Percentiles rank a stretch among this genome's conserved stretches.
Conservation (phyloP, 2,888 invertebrate genomes). For the Drosophila villosipedis region DNA sequence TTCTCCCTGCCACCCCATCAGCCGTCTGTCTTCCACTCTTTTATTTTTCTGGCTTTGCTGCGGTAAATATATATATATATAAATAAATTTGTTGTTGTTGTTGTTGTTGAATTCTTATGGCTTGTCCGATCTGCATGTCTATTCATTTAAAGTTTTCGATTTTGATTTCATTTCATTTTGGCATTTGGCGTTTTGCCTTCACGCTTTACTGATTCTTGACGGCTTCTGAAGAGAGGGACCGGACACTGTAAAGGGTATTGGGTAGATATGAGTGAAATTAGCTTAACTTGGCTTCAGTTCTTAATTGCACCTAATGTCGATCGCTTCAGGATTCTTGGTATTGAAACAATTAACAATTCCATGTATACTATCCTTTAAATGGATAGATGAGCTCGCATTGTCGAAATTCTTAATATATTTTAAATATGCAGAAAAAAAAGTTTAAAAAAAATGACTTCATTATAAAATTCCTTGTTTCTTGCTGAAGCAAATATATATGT, state of each 20-base stretch:
- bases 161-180: constrained; percentile 66
- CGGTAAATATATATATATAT: neutral
- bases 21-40: constrained; percentile 4
- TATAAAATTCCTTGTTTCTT: neutral
- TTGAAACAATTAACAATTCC: constrained; percentile 31
- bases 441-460: neutral
- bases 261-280: constrained; percentile 13
- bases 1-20: neutral
- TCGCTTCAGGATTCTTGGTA: constrained; percentile 43
- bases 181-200: constrained; percentile 65
- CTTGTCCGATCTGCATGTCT: constrained; percentile 75
- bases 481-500: neutral
- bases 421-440: neutral
- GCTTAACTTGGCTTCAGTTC: constrained; percentile 5
- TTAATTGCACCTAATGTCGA: constrained; percentile 44
- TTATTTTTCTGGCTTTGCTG: constrained; percentile 8
- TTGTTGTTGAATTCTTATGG: constrained; percentile 47
- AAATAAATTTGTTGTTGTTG: neutral
- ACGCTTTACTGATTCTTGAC: constrained; percentile 61
- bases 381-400: neutral
- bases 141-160: constrained; percentile 69
- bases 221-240: constrained; percentile 15
- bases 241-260: neutral
- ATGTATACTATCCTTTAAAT: neutral
- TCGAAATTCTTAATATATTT: neutral